Base-by-base conservation (phyloP, 2,113 vertebrate species). In the Ammodytes dubius region DNA sequence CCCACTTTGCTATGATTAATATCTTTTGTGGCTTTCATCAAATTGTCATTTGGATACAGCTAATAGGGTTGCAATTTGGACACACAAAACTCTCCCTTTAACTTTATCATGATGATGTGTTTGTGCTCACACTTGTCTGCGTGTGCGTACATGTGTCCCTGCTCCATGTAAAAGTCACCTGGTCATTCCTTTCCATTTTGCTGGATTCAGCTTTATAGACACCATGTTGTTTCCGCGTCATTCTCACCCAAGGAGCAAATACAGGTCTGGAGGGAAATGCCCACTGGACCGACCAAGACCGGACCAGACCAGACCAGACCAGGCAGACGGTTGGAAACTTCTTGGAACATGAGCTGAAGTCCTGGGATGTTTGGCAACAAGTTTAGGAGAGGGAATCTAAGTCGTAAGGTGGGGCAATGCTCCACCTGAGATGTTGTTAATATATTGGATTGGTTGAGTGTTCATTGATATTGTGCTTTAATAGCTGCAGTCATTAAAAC, bases 21-120 rank as follows among this genome's bases (percentile, higher is more conserved):
- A 74, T 84, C 54, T 68, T 78, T 69, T n/a, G 37, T 76, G 80
- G 75, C 72, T 90, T 88, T 92, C 85, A 81, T 90, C 85, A 89
- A 86, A 83, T 74, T 86, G 81, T 79, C 53, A 82, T 88, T 87
- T 77, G 75, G 56, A 77, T 53, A 45, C 15, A 69, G 50, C 46
- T 37, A 17, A 35, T 46, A 71, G 27, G 50, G 84, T 83, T 88
- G 78, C 71, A 66, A 45, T 80, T 46, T 73, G 39, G 82, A 83
- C 27, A 40, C 39, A 64, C 70, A 70, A 27, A 27, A 13, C 17
- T 14, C 37, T 27, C 27, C 27, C 27, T 27, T 27, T 27, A 27
- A 50, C 40, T 69, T 71, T 17, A 45, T 19, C 73, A 57, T 53
- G 15, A 40, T n/a, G 49, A 6, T 70, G 63, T 49, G 43, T 63